Evolutionary conservation across 2,113 vertebrate genomes (phyloP).

Genomic region (Ameiurus melas): DNA sequence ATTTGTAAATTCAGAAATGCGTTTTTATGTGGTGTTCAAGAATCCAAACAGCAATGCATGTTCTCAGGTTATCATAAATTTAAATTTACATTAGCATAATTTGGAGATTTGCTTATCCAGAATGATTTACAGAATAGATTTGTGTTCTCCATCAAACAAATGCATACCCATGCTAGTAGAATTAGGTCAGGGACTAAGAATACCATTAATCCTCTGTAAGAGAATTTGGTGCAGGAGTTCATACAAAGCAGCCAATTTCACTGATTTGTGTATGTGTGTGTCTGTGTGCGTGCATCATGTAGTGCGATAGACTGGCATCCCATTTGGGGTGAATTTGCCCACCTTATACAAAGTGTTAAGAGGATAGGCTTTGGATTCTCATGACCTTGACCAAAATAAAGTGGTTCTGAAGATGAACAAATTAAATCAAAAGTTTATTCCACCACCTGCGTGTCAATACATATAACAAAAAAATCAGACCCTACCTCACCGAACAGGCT

Average conservation of each 20-base stretch:
- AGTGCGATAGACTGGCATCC: not conserved
- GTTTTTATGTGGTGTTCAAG: not conserved
- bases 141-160: not conserved
- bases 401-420: not conserved
- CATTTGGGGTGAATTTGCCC: not conserved
- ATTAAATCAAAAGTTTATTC: not conserved
- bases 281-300: not conserved
- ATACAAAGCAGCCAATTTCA: not conserved
- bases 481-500: too few species aligned
- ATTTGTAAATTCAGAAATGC: not conserved
- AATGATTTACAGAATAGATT: not conserved
- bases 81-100: not conserved
- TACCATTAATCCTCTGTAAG: not conserved
- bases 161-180: not conserved
- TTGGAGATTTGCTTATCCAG: not conserved
- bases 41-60: not conserved
- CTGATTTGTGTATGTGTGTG: not conserved
- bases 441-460: not conserved
- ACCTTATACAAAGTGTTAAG: not conserved
- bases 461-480: not conserved
- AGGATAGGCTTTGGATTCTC: not conserved
- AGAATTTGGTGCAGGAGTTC: not conserved
- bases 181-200: not conserved
- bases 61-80: not conserved
- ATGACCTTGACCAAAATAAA: not conserved